Percentiles rank a stretch among this genome's conserved stretches.
phyloP scores from a whole-genome alignment of 2,888 invertebrate species.

The Marronus borbonicus region DNA sequence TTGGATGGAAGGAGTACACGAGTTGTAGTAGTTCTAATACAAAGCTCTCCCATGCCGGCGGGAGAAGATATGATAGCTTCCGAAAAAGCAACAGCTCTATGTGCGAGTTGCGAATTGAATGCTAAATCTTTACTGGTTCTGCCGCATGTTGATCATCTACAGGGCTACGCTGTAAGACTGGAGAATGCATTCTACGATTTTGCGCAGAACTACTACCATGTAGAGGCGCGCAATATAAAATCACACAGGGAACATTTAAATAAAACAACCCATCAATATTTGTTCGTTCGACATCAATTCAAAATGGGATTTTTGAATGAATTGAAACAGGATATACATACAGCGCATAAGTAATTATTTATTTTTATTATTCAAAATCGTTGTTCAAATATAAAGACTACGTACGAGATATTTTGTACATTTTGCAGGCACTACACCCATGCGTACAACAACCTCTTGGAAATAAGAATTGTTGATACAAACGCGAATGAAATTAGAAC shows the following conservation, averaged over 20 bases:
- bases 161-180: constrained; percentile 82
- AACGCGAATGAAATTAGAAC: constrained; percentile 95
- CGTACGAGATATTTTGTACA: no score
- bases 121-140: constrained; percentile 92
- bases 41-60: constrained; percentile 84
- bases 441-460: constrained; percentile 92
- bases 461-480: constrained; percentile 90
- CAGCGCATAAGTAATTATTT: constrained; percentile 81
- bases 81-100: constrained; percentile 92
- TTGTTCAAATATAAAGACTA: no score
- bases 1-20: constrained; percentile 82
- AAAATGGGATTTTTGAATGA: constrained; percentile 97
- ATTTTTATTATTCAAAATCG: no score
- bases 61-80: constrained; percentile 89
- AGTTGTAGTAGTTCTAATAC: constrained; percentile 92
- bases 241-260: constrained; percentile 92
- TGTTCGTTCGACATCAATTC: constrained; percentile 96
- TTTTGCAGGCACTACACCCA: constrained; percentile 83
- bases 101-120: constrained; percentile 92
- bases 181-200: constrained; percentile 96
- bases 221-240: constrained; percentile 89
- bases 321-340: constrained; percentile 89
- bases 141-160: constrained; percentile 90
- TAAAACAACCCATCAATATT: constrained; percentile 90
- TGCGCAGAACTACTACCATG: constrained; percentile 93